phyloP scores from a whole-genome alignment of 2,797 vertebrate genomes.

The Lithobates sylvaticus region DNA sequence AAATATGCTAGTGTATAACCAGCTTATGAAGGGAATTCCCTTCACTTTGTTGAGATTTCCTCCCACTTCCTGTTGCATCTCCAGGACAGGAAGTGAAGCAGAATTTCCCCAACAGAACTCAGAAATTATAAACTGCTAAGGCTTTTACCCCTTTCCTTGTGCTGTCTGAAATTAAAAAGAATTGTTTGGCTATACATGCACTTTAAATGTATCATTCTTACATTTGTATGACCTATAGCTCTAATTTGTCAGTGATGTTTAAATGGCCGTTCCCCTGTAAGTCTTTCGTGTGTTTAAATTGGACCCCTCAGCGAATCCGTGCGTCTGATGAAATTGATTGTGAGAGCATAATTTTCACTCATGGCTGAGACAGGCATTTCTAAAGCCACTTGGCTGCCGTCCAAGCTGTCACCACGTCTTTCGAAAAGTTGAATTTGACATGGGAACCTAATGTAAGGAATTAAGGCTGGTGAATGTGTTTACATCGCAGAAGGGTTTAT shows the following conservation, averaged over 20 bases:
- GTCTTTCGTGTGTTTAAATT: not conserved
- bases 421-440: conserved; percentile 42
- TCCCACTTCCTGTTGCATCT: no score
- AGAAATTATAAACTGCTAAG: no score
- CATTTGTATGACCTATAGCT: not conserved
- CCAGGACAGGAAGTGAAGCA: no score
- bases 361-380: conserved; percentile 10
- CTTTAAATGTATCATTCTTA: not conserved
- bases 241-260: not conserved
- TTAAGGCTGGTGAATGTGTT: conserved; percentile 23
- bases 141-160: no score
- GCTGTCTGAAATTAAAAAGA: not conserved
- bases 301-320: not conserved
- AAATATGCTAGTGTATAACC: no score
- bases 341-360: not conserved
- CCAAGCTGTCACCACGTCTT: conserved; percentile 28
- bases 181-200: not conserved
- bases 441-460: conserved; percentile 52
- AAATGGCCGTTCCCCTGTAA: not conserved
- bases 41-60: no score
- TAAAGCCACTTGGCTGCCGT: conserved; percentile 8
- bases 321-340: conserved; percentile 32
- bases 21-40: no score
- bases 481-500: conserved; percentile 19
- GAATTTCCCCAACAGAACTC: no score